Conservation (phyloP, 1,140 invertebrate genomes). For the Meloidogyne floridensis region DNA sequence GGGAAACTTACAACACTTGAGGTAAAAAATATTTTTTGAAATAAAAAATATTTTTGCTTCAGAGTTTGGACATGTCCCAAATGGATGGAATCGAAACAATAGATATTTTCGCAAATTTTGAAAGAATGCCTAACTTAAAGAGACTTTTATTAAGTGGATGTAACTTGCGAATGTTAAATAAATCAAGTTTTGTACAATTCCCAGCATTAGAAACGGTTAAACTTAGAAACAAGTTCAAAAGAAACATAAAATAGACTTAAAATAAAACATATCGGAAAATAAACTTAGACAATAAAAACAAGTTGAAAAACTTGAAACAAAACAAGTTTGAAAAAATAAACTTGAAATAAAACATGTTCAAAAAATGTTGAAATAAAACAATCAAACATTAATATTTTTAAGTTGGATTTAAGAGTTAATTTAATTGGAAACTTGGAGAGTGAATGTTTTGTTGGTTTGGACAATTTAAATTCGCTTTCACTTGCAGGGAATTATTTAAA, state of each 20-base stretch:
- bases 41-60: background rate
- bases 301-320: no score
- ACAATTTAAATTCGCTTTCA: constrained; percentile 40
- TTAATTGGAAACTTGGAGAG: constrained; percentile 40
- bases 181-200: constrained; percentile 31
- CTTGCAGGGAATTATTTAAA: constrained; percentile 49
- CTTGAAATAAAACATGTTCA: no score
- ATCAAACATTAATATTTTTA: background rate
- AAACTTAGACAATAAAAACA: no score
- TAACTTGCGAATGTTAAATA: constrained; percentile 40
- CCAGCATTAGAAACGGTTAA: constrained; percentile 34
- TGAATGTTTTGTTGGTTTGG: constrained; percentile 27
- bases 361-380: background rate
- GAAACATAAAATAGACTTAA: no score
- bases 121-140: constrained; percentile 33
- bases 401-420: constrained; percentile 49
- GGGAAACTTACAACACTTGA: no score
- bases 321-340: no score
- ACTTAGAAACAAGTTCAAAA: background rate
- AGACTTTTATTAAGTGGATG: constrained; percentile 38
- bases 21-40: constrained; percentile 1
- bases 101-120: constrained; percentile 35
- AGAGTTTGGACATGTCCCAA: constrained; percentile 47
- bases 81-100: constrained; percentile 41
- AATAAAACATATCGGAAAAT: no score